These are phyloP conservation scores for Antennarius striatus DNA, from an alignment of 2,113 vertebrate species.

Conservation along the genomic window DNA sequence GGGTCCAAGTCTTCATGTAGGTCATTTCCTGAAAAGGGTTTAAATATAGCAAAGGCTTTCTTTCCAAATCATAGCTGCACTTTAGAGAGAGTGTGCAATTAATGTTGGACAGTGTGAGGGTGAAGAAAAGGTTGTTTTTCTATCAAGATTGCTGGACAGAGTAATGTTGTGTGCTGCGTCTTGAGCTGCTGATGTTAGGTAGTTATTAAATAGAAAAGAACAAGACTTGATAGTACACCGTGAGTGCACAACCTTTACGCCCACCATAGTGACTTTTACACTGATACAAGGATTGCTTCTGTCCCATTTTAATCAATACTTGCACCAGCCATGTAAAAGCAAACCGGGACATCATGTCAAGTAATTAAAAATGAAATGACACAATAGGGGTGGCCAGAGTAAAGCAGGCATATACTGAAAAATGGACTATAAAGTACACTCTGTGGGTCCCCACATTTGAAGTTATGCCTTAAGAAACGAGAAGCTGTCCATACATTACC, in stretches of 20 bases:
- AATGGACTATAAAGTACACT: too few relatives aligned
- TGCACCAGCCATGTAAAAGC: neutral
- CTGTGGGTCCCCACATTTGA: too few relatives aligned
- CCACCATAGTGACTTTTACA: neutral
- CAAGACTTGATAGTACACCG: neutral
- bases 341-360: neutral
- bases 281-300: neutral
- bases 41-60: constrained; percentile 55
- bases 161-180: neutral
- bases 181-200: neutral
- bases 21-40: constrained; percentile 55
- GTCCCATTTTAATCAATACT: neutral
- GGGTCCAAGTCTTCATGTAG: constrained; percentile 35
- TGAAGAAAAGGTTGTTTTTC: neutral
- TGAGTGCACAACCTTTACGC: neutral
- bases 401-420: neutral
- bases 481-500: too few relatives aligned
- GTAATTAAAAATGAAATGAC: neutral
- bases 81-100: constrained; percentile 19
- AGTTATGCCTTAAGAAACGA: too few relatives aligned
- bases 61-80: constrained; percentile 14
- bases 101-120: neutral
- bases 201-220: neutral
- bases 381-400: neutral
- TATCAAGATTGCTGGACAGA: neutral